These are phyloP conservation scores for Listronotus oregonensis DNA, from an alignment of 1,140 invertebrate genomes.

Conservation along the genomic window DNA sequence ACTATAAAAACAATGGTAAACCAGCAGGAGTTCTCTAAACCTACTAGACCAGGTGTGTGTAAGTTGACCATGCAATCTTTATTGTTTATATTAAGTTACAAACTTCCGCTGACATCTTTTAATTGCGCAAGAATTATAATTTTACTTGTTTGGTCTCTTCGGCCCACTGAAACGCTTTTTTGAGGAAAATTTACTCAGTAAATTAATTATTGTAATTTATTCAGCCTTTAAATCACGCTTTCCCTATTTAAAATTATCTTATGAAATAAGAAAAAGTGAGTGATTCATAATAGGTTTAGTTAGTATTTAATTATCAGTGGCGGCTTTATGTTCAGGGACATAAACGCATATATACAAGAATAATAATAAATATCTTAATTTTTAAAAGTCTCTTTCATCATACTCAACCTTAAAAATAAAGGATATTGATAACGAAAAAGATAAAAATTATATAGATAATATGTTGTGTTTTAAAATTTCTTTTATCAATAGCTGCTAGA, in stretches of 20 bases:
- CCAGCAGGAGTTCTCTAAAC: too few species aligned
- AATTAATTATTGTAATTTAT: constrained; percentile 15
- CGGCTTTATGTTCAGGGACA: too few species aligned
- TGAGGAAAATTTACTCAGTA: constrained; percentile 11
- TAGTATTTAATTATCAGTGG: background rate
- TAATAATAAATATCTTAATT: too few species aligned
- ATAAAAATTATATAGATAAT: too few species aligned
- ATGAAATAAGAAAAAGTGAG: constrained; percentile 3
- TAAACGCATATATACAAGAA: too few species aligned
- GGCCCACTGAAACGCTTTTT: constrained; percentile 1
- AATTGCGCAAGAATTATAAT: constrained; percentile 2
- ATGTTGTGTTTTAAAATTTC: too few species aligned
- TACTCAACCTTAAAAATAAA: too few species aligned
- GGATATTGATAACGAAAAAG: too few species aligned
- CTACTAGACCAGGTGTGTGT: too few species aligned
- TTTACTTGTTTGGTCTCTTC: background rate
- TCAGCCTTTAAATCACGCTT: constrained; percentile 9
- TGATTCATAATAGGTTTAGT: constrained; percentile 6
- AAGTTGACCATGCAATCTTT: background rate
- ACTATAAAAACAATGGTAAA: too few species aligned
- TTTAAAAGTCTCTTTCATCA: too few species aligned
- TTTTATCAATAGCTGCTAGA: too few species aligned
- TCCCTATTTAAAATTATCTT: constrained; percentile 9
- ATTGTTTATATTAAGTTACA: constrained; percentile 1
- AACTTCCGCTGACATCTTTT: constrained; percentile 9